phyloP scores from a whole-genome alignment of 2,888 invertebrate species.

The Microdon myrmicae region DNA sequence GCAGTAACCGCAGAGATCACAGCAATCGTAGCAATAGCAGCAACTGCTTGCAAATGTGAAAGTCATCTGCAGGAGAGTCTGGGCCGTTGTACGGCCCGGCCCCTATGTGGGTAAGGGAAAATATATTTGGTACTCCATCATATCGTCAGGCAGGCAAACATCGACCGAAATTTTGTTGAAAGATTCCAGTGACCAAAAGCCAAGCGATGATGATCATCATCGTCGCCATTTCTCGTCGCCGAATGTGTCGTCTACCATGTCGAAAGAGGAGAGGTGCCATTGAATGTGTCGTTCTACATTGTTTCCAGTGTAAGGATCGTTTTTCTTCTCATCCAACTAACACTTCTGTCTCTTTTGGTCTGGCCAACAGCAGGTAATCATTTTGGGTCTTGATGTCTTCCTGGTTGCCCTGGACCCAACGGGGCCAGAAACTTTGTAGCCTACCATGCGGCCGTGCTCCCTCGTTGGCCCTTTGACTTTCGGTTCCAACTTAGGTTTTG shows the following conservation, averaged over 20 bases:
- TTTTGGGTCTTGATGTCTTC: slow-evolving; percentile 49
- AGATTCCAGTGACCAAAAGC: slow-evolving; percentile 27
- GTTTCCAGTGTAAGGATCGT: slow-evolving; percentile 52
- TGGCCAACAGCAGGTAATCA: slow-evolving; percentile 39
- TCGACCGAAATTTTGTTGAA: slow-evolving; percentile 34
- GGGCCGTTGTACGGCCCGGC: slow-evolving; percentile 2
- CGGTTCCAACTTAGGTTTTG: not conserved
- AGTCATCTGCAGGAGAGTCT: slow-evolving; percentile 25
- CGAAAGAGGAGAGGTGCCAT: slow-evolving; percentile 48
- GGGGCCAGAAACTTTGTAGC: not conserved
- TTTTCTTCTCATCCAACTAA: slow-evolving; percentile 38
- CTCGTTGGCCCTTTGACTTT: slow-evolving; percentile 30
- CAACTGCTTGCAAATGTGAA: slow-evolving; percentile 41
- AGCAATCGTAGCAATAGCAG: no score
- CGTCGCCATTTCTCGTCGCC: slow-evolving; percentile 7
- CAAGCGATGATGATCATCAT: slow-evolving; percentile 23
- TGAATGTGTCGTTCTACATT: slow-evolving; percentile 54
- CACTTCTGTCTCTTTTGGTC: slow-evolving; percentile 8
- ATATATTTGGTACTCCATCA: slow-evolving; percentile 45
- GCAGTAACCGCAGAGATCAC: not conserved
- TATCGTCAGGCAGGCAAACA: slow-evolving; percentile 48
- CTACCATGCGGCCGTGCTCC: slow-evolving; percentile 8
- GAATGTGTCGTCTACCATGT: slow-evolving; percentile 34
- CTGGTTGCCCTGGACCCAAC: slow-evolving; percentile 15
- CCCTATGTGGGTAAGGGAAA: slow-evolving; percentile 20